Evolutionary conservation across 2,888 invertebrate species (phyloP), one percentile per base, ranked within the genome.

Genomic region (Mystacides longicornis): DNA sequence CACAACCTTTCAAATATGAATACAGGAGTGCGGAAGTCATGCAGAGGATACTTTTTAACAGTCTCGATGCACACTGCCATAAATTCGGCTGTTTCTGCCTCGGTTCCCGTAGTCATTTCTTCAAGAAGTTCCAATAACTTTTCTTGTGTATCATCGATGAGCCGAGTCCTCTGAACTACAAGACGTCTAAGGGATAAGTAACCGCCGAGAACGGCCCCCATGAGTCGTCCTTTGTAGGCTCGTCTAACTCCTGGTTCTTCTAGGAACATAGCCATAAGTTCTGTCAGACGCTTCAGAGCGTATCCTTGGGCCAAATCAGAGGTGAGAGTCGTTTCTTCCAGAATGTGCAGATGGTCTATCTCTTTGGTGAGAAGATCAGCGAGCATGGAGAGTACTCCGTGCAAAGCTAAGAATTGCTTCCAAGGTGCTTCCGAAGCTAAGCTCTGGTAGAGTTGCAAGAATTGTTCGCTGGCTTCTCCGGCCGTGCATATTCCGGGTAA

Each of bases 61-160:
- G 97, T 96, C 71, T 96, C 91, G 20, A 98, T 93, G 68, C 97
- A 94, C 22, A 97, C 92, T 11, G 92, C 87, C 95, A 98, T 98
- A 68, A 98, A 98, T 58, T 94, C 92, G 49, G 91, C 89, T 0
- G 96, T 96, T 73, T 98, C 98, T 42, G 91, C 87, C 71, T 96
- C 95, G 0, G 94, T 97, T 7, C 94, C 92, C 3, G 89, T 90
- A 0, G 96, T 97, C 88, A 97, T 93, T 71, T 95, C 94, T 72
- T 97, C 96, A 16, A 97, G 77, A 64, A 96, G 79, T 67, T 93
- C 93, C 9, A 97, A 77, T 45, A 97, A 77, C 67, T 93, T 94
- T 71, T 94, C 94, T 72, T 97, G 96, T 3, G 97, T 95, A 70
- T 96, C 95, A 70, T 97, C 97, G 33, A 97, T 93, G 51, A 96